Evolutionary conservation across 2,888 invertebrate genomes (phyloP).

Genomic region (Aspidapion aeneum): DNA sequence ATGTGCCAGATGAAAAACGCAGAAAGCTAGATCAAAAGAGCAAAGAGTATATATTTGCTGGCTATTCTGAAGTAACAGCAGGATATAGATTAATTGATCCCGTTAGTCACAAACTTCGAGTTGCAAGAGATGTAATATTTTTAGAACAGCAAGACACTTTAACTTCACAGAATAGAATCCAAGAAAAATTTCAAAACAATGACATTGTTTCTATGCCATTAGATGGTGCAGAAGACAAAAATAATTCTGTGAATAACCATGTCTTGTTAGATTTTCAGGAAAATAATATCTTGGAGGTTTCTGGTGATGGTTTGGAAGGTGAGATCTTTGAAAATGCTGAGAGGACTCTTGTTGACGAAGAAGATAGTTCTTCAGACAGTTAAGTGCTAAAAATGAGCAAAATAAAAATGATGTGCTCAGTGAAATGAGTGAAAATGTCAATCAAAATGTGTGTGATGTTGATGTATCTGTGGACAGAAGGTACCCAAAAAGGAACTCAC

Average conservation of each 20-base stretch:
- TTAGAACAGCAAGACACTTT: constrained; percentile 17
- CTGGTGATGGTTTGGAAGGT: not conserved
- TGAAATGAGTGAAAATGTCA: too few species aligned
- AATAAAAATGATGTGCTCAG: not conserved
- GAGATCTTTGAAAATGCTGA: not conserved
- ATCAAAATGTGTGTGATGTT: too few species aligned
- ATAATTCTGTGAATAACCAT: not conserved
- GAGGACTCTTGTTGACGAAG: constrained; percentile 1
- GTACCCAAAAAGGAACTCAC: constrained; percentile 5
- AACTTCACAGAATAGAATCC: not conserved
- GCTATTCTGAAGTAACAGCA: constrained; percentile 12
- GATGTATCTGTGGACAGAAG: not conserved
- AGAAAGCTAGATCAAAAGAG: constrained; percentile 21
- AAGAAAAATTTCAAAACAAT: not conserved
- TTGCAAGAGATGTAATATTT: constrained; percentile 25
- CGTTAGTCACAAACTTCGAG: constrained; percentile 12
- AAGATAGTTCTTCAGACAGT: constrained; percentile 1
- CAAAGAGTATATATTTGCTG: constrained; percentile 18
- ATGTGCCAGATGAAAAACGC: constrained; percentile 19
- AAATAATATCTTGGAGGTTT: not conserved
- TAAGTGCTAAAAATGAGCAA: not conserved
- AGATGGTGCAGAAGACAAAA: not conserved
- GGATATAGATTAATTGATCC: constrained; percentile 23
- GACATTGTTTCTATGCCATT: not conserved
- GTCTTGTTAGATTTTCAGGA: constrained; percentile 4